These are phyloP conservation scores for Leucophenga varia DNA, from an alignment of 1,140 invertebrate genomes.

Conservation along the genomic window DNA sequence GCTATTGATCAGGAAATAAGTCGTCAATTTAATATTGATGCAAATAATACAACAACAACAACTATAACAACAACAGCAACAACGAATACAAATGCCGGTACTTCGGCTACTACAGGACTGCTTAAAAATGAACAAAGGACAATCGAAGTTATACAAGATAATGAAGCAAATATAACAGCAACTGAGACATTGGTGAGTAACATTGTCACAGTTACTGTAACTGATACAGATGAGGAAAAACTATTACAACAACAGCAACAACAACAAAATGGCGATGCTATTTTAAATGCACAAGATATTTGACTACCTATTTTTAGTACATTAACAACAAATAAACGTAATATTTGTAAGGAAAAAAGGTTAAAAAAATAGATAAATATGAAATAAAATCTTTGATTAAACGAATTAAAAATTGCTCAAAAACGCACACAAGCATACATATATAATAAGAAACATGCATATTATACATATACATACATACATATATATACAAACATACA, in stretches of 20 bases:
- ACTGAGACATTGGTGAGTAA: conserved; percentile 18
- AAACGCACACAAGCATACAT: not conserved
- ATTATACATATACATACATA: conserved; percentile 6
- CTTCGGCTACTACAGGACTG: conserved; percentile 3
- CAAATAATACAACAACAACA: conserved; percentile 33
- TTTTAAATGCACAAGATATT: conserved; percentile 37
- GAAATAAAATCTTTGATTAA: not conserved
- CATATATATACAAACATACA: not conserved
- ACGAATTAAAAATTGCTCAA: not conserved
- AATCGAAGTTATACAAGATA: conserved; percentile 50
- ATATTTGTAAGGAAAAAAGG: conserved; percentile 14
- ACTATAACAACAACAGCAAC: conserved; percentile 18
- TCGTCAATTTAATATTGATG: conserved; percentile 40
- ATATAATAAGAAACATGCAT: not conserved
- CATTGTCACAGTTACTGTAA: conserved; percentile 43
- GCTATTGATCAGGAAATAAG: conserved; percentile 51
- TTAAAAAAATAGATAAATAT: conserved; percentile 2
- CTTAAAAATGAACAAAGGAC: conserved; percentile 28
- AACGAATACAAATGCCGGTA: conserved; percentile 1
- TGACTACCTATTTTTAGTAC: conserved; percentile 52
- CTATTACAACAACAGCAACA: conserved; percentile 11
- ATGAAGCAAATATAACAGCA: conserved; percentile 34
- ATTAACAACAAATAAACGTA: conserved; percentile 21
- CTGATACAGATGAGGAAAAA: conserved; percentile 23
- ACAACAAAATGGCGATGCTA: not conserved